Evolutionary conservation across 1,140 invertebrate species (phyloP).

Genomic region (Pseudachorutes palmiensis): DNA sequence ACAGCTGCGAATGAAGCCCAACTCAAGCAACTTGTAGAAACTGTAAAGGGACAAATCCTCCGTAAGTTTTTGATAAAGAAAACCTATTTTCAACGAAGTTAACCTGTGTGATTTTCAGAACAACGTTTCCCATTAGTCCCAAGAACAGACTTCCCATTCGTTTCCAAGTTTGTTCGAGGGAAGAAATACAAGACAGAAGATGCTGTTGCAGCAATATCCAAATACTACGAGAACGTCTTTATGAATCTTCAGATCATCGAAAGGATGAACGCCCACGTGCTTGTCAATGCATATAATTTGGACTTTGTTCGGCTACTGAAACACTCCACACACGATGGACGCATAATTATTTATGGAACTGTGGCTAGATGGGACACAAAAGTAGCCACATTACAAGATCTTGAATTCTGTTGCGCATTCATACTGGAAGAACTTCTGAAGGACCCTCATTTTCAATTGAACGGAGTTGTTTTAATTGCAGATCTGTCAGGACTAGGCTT

Average conservation of each 20-base stretch:
- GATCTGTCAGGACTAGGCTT: not conserved
- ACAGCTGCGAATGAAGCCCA: not conserved
- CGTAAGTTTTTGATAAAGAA: no score
- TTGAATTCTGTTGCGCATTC: not conserved
- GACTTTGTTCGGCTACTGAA: not conserved
- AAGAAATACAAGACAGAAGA: constrained; percentile 6
- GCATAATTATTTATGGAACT: no score
- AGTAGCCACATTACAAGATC: not conserved
- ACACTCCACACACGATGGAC: not conserved
- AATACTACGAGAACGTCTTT: not conserved
- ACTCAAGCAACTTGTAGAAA: not conserved
- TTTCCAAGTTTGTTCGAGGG: not conserved
- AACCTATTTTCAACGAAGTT: no score
- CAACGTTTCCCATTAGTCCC: not conserved
- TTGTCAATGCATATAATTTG: not conserved
- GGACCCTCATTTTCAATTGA: not conserved
- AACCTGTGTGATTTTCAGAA: not conserved
- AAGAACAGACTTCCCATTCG: not conserved
- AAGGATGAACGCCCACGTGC: not conserved
- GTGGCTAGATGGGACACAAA: constrained; percentile 5
- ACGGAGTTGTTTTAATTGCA: not conserved
- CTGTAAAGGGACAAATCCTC: not conserved
- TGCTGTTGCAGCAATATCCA: not conserved
- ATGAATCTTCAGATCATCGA: not conserved
- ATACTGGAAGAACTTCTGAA: not conserved